Conservation (phyloP, 2,888 invertebrate species). For the Pogonocherus hispidulus region DNA sequence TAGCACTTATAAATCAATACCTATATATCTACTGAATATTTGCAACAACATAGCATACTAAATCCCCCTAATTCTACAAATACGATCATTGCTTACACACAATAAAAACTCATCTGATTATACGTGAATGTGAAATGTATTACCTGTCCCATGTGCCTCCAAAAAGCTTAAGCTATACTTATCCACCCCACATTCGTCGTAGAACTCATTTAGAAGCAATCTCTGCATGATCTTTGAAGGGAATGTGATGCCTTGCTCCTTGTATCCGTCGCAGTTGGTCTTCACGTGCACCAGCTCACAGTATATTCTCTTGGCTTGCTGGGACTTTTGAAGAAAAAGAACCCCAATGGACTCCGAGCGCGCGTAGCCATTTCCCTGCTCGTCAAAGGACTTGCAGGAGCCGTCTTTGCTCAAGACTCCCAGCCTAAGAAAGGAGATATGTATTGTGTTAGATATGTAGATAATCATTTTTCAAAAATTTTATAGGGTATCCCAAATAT, state of each 20-base stretch:
- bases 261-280: slow-evolving; percentile 65
- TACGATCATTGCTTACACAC: no score
- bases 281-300: slow-evolving; percentile 66
- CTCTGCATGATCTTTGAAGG: slow-evolving; percentile 72
- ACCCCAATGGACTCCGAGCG: slow-evolving; percentile 85
- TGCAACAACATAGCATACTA: no score
- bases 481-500: no score
- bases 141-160: slow-evolving; percentile 89
- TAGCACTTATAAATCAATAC: no score
- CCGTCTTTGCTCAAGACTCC: slow-evolving; percentile 88
- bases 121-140: no score
- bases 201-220: slow-evolving; percentile 75
- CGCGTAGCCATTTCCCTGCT: slow-evolving; percentile 84
- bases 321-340: slow-evolving; percentile 79
- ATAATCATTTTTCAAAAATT: no score
- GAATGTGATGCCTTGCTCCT: slow-evolving; percentile 65
- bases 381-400: slow-evolving; percentile 92
- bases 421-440: no score
- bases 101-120: no score
- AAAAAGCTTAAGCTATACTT: slow-evolving; percentile 82
- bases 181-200: slow-evolving; percentile 78
- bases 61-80: no score
- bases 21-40: no score
- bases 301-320: slow-evolving; percentile 70
- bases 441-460: no score